Evolutionary conservation across 2,113 vertebrate species (phyloP).

Genomic region (Mungos mungo): DNA sequence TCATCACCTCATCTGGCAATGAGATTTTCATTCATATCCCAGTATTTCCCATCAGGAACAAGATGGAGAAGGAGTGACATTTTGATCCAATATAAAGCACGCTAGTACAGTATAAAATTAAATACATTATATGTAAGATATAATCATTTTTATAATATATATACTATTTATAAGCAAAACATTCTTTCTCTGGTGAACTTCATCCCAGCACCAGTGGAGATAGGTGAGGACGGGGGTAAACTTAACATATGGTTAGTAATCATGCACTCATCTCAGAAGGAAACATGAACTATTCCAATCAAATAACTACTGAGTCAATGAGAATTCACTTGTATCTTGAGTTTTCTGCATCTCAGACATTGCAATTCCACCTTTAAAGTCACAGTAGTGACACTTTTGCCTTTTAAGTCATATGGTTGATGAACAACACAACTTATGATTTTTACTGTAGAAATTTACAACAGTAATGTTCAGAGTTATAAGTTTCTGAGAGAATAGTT

Average conservation of each 20-base stretch:
- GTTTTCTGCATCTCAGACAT: background rate
- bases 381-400: background rate
- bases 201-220: background rate
- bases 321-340: conserved; percentile 7
- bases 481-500: background rate
- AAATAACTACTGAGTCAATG: background rate
- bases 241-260: background rate
- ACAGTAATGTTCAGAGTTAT: background rate
- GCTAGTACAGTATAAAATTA: background rate
- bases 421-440: background rate
- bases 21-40: background rate
- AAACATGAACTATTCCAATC: background rate
- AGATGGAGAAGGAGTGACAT: background rate
- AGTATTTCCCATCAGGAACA: conserved; percentile 15
- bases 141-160: background rate
- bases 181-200: background rate
- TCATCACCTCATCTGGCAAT: background rate
- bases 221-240: background rate
- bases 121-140: too few species aligned
- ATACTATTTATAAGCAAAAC: background rate
- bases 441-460: conserved; percentile 11
- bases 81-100: background rate
- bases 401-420: background rate
- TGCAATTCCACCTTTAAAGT: background rate
- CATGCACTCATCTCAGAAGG: background rate